Conservation (phyloP, 2,113 vertebrate genomes). For the Leuciscus idus region DNA sequence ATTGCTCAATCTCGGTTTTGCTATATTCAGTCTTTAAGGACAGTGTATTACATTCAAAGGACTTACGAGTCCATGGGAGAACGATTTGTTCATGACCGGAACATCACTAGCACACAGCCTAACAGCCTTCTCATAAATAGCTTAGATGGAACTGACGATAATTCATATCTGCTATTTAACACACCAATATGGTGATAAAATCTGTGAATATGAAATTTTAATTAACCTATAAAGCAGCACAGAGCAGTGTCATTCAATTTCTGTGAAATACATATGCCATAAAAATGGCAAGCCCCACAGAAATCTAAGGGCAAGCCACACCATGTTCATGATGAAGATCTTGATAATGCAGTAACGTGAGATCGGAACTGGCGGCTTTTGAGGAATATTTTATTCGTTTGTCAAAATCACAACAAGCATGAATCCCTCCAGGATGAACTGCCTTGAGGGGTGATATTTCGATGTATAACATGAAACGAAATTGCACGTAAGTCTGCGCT, state of each 20-base stretch:
- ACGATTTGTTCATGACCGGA: neutral
- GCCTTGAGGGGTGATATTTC: slow-evolving; percentile 30
- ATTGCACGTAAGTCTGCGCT: too few relatives aligned
- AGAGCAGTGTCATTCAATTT: neutral
- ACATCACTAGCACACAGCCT: neutral
- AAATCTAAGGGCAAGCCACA: neutral
- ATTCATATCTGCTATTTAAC: slow-evolving; percentile 7
- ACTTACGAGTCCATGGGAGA: slow-evolving; percentile 3
- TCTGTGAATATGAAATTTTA: slow-evolving; percentile 17
- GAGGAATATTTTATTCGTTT: slow-evolving; percentile 26
- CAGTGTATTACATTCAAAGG: neutral
- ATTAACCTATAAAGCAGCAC: slow-evolving; percentile 30
- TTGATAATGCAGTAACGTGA: neutral
- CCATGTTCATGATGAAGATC: neutral
- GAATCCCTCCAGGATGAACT: slow-evolving; percentile 13
- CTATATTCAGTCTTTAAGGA: neutral
- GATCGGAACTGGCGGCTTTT: neutral
- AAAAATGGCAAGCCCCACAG: neutral
- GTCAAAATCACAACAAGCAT: slow-evolving; percentile 16
- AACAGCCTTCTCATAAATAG: slow-evolving; percentile 10
- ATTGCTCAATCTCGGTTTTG: neutral
- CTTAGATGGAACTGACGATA: neutral
- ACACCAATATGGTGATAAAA: slow-evolving; percentile 11
- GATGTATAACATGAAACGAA: slow-evolving; percentile 33
- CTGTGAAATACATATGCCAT: neutral